Evolutionary conservation across 2,797 vertebrate species (phyloP), one percentile per base, ranked within the genome.

Genomic region (Manis crassicaudata): DNA sequence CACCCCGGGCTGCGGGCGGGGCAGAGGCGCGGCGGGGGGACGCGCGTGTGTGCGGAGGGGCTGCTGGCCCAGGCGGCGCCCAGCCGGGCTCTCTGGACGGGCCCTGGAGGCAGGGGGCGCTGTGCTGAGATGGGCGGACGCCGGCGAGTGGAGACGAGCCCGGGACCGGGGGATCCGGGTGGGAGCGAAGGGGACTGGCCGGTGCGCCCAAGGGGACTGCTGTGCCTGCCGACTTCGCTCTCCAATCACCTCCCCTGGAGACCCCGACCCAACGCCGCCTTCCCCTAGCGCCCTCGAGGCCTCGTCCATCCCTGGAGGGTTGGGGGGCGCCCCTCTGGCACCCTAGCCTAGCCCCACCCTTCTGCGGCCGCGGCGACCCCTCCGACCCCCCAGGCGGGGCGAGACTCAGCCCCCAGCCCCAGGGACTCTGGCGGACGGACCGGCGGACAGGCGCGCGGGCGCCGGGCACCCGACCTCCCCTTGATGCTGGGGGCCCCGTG

Each of bases 261-360:
- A 50, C 92, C 80, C 20, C 23, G 29, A 14, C 29, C 79, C 63
- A 5, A 10, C 32, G 52, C 46, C 7, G 8, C 17, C 54, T 43
- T 68, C 37, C 70, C 32, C 29, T 17, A 29, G 46, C 16, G 13
- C 50, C 72, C 52, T 65, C 60, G 18, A 1, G 25, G 50, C 25
- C 58, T 68, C 17, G 14, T 20, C 54, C 14, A 23, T 65, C 46
- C 46, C 46, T 56, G 32, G 7, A 20, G 20, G 63, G 37, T 11
- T 46, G 10, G 65, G 52, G 92, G 35, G 13, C 17, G 23, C 54
- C n/a, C n/a, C 87, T 92, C 68, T 1, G 3, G 75, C 32, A n/a
- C 92, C 50, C 88, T 32, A 92, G 85, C 60, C 56, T 58, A 32
- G 96, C 97, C 96, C 95, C 96, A 96, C 92, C 97, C 95, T 96